phyloP scores from a whole-genome alignment of 1,140 invertebrate species.

The Zelostemma sp. region DNA sequence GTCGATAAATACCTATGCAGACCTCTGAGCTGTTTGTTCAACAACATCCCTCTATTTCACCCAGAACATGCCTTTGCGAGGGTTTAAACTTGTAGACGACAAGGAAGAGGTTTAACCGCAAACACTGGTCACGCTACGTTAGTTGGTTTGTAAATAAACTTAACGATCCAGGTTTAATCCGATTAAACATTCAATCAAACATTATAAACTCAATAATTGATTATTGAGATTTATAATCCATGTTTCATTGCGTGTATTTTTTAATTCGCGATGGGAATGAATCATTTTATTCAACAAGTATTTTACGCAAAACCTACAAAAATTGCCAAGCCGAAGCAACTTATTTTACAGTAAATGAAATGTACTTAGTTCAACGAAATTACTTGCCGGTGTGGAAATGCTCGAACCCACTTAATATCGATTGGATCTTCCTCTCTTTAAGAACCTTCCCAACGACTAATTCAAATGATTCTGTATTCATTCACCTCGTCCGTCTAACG shows the following conservation, averaged over 20 bases:
- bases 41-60: conserved; percentile 4
- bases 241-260: no score
- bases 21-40: conserved; percentile 7
- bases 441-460: background rate
- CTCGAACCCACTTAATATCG: background rate
- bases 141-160: conserved; percentile 29
- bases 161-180: background rate
- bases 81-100: conserved; percentile 11
- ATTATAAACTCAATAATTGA: no score
- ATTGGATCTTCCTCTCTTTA: background rate
- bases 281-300: no score
- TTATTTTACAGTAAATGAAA: background rate
- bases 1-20: background rate
- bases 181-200: no score
- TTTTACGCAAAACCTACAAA: no score
- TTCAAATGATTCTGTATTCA: background rate
- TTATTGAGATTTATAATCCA: no score
- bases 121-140: conserved; percentile 19
- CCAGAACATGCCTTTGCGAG: conserved; percentile 14
- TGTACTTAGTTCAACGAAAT: background rate
- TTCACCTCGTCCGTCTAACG: background rate
- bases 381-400: background rate
- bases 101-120: conserved; percentile 10
- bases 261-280: no score
- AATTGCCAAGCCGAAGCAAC: no score